A percentile compares a stretch with the other conserved stretches of the same genome.
Evolutionary conservation across 2,888 invertebrate genomes (phyloP).

Genomic region (Thysanoteuthis rhombus): DNA sequence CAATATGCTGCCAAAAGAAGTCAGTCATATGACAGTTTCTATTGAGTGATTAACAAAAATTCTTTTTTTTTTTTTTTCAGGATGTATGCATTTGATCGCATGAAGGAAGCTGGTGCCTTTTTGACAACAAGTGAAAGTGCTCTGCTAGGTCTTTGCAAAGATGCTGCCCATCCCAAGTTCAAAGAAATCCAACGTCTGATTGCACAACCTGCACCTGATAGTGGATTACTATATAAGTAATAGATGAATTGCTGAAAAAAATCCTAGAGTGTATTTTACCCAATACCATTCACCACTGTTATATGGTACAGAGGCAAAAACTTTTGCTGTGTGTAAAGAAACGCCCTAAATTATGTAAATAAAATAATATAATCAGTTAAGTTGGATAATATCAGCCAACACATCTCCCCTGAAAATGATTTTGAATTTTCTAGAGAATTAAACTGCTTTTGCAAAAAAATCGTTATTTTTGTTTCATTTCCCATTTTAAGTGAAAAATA

Average conservation of each 20-base stretch:
- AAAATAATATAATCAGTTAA: no score
- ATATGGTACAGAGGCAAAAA: background rate
- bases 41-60: no score
- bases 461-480: no score
- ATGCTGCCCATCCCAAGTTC: conserved; percentile 65
- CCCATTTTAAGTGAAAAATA: background rate
- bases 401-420: no score
- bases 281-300: background rate
- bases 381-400: no score
- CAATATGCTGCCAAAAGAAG: no score
- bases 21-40: no score
- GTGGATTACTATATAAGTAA: conserved; percentile 54
- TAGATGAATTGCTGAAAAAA: background rate
- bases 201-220: conserved; percentile 64
- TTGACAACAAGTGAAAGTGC: conserved; percentile 67
- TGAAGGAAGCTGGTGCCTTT: conserved; percentile 64
- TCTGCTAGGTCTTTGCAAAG: conserved; percentile 59
- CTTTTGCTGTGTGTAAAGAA: no score
- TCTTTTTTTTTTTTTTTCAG: conserved; percentile 47
- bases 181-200: conserved; percentile 65
- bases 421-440: no score
- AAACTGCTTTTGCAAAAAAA: no score
- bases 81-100: conserved; percentile 64
- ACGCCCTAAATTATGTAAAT: no score
- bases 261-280: background rate